Evolutionary conservation across 2,113 vertebrate species (phyloP).

Genomic region (Marmota monax): DNA sequence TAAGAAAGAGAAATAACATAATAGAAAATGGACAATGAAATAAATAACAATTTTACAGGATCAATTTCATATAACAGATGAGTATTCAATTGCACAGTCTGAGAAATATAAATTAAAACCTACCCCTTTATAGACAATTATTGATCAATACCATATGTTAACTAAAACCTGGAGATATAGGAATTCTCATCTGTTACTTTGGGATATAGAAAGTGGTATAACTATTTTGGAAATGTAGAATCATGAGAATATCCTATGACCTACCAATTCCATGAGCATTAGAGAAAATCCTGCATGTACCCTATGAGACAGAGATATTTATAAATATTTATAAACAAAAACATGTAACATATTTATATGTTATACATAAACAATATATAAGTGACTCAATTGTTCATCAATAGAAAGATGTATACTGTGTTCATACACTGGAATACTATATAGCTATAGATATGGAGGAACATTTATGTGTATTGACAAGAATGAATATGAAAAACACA

Average conservation of each 20-base stretch:
- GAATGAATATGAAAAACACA: not conserved
- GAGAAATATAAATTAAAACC: not conserved
- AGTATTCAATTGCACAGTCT: not conserved
- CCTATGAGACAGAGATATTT: not conserved
- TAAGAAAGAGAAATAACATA: not conserved
- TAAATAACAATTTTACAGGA: not conserved
- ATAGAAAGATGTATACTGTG: not conserved
- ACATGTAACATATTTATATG: not conserved
- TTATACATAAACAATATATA: constrained; percentile 6
- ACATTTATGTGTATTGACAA: not conserved
- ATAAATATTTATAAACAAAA: not conserved
- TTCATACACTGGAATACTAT: not conserved
- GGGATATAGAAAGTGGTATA: not conserved
- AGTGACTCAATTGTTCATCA: constrained; percentile 20
- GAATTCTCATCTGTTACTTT: not conserved
- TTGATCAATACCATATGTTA: not conserved
- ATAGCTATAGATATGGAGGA: not conserved
- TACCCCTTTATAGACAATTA: not conserved
- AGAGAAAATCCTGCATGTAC: not conserved
- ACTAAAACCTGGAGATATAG: not conserved
- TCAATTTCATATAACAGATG: not conserved
- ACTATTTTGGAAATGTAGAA: not conserved
- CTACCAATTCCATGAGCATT: not conserved
- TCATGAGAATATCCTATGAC: not conserved
- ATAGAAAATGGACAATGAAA: constrained; percentile 19